Evolutionary conservation across 2,888 invertebrate species (phyloP).

Genomic region (Argynnis bischoffii): DNA sequence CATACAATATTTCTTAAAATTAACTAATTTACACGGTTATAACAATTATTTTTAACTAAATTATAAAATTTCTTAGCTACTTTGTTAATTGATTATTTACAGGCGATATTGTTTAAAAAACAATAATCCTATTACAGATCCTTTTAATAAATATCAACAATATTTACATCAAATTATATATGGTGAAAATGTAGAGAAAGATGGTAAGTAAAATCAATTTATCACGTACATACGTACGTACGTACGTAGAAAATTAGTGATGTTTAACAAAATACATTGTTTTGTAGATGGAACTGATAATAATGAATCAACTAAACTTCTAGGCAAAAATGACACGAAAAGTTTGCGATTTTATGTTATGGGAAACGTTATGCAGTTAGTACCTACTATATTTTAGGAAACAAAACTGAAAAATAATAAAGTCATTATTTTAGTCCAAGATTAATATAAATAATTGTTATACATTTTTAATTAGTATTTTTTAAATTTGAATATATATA

Average conservation of each 20-base stretch:
- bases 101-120: too few relatives aligned
- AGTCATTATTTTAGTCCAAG: too few relatives aligned
- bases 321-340: constrained; percentile 12
- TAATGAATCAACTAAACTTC: too few relatives aligned
- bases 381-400: constrained; percentile 5
- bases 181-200: constrained; percentile 36
- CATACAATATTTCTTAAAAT: too few relatives aligned
- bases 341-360: constrained; percentile 31
- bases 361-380: constrained; percentile 38
- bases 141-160: constrained; percentile 39
- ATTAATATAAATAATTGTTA: neutral
- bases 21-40: too few relatives aligned
- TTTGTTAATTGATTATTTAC: neutral
- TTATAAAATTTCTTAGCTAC: too few relatives aligned
- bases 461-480: neutral
- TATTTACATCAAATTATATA: constrained; percentile 43
- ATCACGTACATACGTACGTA: too few relatives aligned
- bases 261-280: neutral
- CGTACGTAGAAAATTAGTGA: neutral
- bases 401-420: neutral
- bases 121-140: constrained; percentile 43
- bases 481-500: neutral
- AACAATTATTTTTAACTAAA: too few relatives aligned
- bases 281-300: constrained; percentile 18
- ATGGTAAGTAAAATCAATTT: constrained; percentile 25